Evolutionary conservation across 2,888 invertebrate species (phyloP).

Genomic region (Deilephila elpenor): DNA sequence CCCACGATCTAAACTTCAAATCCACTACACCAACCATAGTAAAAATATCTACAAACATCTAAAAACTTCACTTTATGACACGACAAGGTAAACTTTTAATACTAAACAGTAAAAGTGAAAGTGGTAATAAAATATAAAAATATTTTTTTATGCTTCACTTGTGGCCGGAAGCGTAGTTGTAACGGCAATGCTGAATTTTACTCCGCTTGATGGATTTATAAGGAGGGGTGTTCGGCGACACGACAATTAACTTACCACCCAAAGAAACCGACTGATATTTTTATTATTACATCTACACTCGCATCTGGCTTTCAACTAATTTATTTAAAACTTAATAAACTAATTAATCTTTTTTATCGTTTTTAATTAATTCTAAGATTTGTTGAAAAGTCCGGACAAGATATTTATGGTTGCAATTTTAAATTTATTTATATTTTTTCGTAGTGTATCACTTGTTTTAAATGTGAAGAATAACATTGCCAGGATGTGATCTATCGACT

Average conservation of each 20-base stretch:
- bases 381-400: no score
- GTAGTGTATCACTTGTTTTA: no score
- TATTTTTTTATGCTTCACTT: constrained; percentile 20
- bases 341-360: background rate
- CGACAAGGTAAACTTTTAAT: background rate
- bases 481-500: no score
- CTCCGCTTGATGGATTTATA: constrained; percentile 65
- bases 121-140: constrained; percentile 20
- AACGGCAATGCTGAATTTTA: constrained; percentile 53
- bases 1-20: no score
- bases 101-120: no score
- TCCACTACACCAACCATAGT: no score
- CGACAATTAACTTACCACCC: constrained; percentile 51
- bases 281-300: constrained; percentile 37
- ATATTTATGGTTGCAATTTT: no score
- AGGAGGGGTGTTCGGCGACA: constrained; percentile 51
- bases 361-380: no score
- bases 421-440: no score
- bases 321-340: background rate
- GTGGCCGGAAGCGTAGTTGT: constrained; percentile 47
- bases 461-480: no score
- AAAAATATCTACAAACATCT: no score
- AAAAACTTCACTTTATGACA: no score
- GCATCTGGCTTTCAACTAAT: constrained; percentile 24
- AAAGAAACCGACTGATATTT: constrained; percentile 36